Evolutionary conservation across 2,888 invertebrate species (phyloP), one percentile per base, ranked within the genome.

Genomic region (Exephanes ischioxanthus): DNA sequence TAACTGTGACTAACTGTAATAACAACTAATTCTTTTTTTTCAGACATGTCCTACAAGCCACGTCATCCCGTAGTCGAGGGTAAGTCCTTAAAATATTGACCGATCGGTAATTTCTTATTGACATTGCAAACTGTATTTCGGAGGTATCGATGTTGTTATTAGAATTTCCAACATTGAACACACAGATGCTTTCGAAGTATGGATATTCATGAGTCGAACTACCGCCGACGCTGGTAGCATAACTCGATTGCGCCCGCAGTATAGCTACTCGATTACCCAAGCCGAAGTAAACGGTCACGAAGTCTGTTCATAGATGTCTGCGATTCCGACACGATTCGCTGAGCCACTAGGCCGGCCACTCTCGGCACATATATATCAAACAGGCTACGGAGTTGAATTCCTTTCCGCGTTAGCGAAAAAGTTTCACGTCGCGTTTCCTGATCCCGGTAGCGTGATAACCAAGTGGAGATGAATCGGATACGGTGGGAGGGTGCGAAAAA

Each of bases 21-120:
- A 85, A 87, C 83, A 85, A 81, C 67, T 79, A 80, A 86, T 76
- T 86, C 80, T 90, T 90, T 90, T 89, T 91, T 94, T 96, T 87
- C 95, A 96, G 96, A 96, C 95, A 95, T 96, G 95, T 95, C 96
- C 93, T 96, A 96, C 94, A 96, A 95, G 91, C 96, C 96, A 87
- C 94, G 96, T 90, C 95, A 95, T 89, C 95, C 96, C 87, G 94
- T 95, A 91, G 95, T 95, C 87, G 96, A 96, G 95, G 96, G 96
- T 96, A 94, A 95, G 95, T 91, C 41, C 66, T 79, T 67, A 4
- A n/a, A 33, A n/a, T 4, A n/a, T 58, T 53, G 16, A 63, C 1
- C 7, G 33, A 33, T 63, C 16, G 5, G 4, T 72, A 19, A 22
- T 79, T 80, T 61, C 41, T 26, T 75, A 45, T 76, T 58, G 45